phyloP scores from a whole-genome alignment of 2,888 invertebrate species.

The Caradrina kadenii region DNA sequence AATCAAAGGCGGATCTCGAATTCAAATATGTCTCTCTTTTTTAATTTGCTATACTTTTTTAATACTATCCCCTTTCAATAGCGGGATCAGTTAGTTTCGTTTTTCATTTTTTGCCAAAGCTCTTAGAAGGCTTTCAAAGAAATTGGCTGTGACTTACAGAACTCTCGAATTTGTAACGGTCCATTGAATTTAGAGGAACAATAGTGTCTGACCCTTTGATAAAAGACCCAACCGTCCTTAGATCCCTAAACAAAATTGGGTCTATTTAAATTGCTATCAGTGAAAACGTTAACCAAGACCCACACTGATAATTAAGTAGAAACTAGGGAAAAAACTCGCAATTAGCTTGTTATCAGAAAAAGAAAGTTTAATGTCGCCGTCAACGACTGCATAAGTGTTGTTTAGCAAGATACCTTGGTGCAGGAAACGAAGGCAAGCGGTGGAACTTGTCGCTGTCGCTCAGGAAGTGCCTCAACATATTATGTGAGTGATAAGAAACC shows the following conservation, averaged over 20 bases:
- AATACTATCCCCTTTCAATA: slow-evolving; percentile 10
- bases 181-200: slow-evolving; percentile 74
- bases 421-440: slow-evolving; percentile 74
- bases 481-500: slow-evolving; percentile 71
- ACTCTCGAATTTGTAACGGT: slow-evolving; percentile 71
- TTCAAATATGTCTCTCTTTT: slow-evolving; percentile 5
- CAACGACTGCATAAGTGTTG: slow-evolving; percentile 65
- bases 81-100: slow-evolving; percentile 20
- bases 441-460: slow-evolving; percentile 72
- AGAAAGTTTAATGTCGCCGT: slow-evolving; percentile 73
- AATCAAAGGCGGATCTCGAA: slow-evolving; percentile 26
- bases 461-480: slow-evolving; percentile 70
- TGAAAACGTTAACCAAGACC: slow-evolving; percentile 25
- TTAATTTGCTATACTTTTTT: slow-evolving; percentile 30
- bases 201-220: slow-evolving; percentile 67
- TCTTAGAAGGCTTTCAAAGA: slow-evolving; percentile 66
- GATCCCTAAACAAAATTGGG: background rate
- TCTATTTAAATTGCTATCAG: slow-evolving; percentile 37
- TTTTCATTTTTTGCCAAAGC: slow-evolving; percentile 30
- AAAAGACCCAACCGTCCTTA: slow-evolving; percentile 34
- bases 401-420: slow-evolving; percentile 63
- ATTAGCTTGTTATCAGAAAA: slow-evolving; percentile 69
- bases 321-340: slow-evolving; percentile 62
- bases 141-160: slow-evolving; percentile 73
- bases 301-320: slow-evolving; percentile 49